Percentiles rank a stretch among this genome's conserved stretches.
Conservation (phyloP, 1,140 invertebrate species). For the Probaryconus sp. region DNA sequence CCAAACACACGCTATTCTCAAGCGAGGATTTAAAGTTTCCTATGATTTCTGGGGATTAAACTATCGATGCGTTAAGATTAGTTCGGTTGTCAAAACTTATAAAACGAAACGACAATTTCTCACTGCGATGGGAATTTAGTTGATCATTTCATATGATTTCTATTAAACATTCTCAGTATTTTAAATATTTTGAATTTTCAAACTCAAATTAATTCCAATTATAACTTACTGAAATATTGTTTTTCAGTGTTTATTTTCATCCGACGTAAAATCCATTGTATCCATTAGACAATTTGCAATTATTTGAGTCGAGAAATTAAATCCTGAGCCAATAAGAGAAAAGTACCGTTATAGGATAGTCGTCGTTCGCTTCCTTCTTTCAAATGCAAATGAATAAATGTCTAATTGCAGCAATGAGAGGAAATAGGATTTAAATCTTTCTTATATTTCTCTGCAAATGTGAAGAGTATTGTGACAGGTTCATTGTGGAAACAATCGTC, state of each 20-base stretch:
- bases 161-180: too few relatives aligned
- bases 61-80: constrained; percentile 22
- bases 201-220: constrained; percentile 5
- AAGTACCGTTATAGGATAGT: too few relatives aligned
- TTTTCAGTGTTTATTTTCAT: too few relatives aligned
- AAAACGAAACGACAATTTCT: not conserved
- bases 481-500: constrained; percentile 59
- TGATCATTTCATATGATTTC: too few relatives aligned
- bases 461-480: constrained; percentile 58
- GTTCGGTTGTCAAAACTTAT: constrained; percentile 5
- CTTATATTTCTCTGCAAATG: constrained; percentile 22
- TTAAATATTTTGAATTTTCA: too few relatives aligned
- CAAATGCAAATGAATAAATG: constrained; percentile 40
- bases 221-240: not conserved
- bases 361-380: constrained; percentile 13
- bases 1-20: constrained; percentile 26
- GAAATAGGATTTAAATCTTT: constrained; percentile 44
- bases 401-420: constrained; percentile 42
- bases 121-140: too few relatives aligned
- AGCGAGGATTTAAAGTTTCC: constrained; percentile 45
- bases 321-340: too few relatives aligned
- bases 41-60: constrained; percentile 32
- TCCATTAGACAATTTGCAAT: too few relatives aligned
- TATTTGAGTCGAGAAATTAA: too few relatives aligned
- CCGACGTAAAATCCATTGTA: too few relatives aligned